phyloP scores from a whole-genome alignment of 2,113 vertebrate genomes.

The Pomatorhinus ruficollis region DNA sequence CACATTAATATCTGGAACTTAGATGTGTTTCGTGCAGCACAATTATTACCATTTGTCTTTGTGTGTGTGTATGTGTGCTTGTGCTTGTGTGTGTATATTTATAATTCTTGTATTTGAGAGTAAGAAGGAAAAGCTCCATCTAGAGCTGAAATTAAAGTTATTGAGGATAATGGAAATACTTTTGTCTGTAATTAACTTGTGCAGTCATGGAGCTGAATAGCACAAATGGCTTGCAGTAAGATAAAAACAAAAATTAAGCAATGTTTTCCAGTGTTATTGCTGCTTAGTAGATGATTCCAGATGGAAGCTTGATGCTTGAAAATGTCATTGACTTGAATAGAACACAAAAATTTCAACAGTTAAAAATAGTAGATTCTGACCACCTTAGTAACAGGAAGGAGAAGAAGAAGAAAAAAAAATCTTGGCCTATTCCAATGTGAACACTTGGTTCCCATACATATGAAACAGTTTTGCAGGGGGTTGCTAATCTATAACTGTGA shows the following conservation, averaged over 20 bases:
- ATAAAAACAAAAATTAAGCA: neutral
- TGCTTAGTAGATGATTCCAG: neutral
- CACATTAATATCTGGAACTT: neutral
- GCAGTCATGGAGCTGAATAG: neutral
- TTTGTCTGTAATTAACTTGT: neutral
- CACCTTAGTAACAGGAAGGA: neutral
- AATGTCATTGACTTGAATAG: neutral
- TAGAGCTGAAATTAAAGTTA: neutral
- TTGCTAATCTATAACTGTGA: neutral
- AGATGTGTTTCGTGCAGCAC: neutral
- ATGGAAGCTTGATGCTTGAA: neutral
- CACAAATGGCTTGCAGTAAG: neutral
- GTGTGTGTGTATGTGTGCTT: neutral
- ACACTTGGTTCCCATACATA: neutral
- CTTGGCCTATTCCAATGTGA: neutral
- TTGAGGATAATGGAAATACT: neutral
- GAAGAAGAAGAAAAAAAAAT: neutral
- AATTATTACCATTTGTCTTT: neutral
- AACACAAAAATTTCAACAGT: neutral
- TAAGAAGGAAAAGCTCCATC: neutral
- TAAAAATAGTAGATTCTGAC: neutral
- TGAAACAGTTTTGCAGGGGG: neutral
- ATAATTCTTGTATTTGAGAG: neutral
- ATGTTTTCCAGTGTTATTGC: neutral
- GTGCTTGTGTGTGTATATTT: neutral